A percentile compares a stretch with the other conserved stretches of the same genome.
These are phyloP conservation scores for Glaucidium brasilianum DNA, from an alignment of 2,113 vertebrate species.

Conservation along the genomic window DNA sequence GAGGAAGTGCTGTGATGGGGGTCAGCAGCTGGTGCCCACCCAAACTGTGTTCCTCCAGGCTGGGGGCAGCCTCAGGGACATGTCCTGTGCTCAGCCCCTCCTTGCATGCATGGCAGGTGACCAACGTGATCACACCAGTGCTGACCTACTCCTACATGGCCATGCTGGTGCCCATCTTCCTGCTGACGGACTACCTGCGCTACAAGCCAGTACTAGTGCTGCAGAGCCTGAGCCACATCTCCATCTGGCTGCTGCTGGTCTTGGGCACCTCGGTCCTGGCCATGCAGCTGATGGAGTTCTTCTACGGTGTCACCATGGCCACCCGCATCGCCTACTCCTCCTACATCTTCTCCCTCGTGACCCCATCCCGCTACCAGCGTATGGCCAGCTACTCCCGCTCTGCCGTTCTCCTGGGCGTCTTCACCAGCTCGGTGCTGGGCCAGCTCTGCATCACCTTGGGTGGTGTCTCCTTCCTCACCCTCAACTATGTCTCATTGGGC, in stretches of 20 bases:
- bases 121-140: slow-evolving; percentile 89
- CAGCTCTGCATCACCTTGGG: slow-evolving; percentile 82
- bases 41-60: fast-evolving
- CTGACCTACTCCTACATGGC: slow-evolving; percentile 92
- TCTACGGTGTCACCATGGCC: slow-evolving; percentile 91
- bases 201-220: slow-evolving; percentile 93
- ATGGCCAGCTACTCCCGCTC: slow-evolving; percentile 90
- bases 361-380: slow-evolving; percentile 82
- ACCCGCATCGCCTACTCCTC: slow-evolving; percentile 95
- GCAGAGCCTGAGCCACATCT: slow-evolving; percentile 86
- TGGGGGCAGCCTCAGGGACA: not conserved
- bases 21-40: not conserved
- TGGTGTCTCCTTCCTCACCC: slow-evolving; percentile 56
- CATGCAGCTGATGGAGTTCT: slow-evolving; percentile 97
- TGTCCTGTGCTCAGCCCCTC: not conserved
- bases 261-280: slow-evolving; percentile 74
- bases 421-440: slow-evolving; percentile 89
- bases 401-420: slow-evolving; percentile 87
- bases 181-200: slow-evolving; percentile 89
- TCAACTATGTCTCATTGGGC: slow-evolving; percentile 82
- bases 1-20: fast-evolving
- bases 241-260: slow-evolving; percentile 88
- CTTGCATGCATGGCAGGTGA: slow-evolving; percentile 75
- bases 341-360: slow-evolving; percentile 93
- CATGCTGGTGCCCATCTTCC: slow-evolving; percentile 89